Evolutionary conservation across 2,797 vertebrate genomes (phyloP), one percentile per base, ranked within the genome.

Genomic region (Rhinichthys osculus): DNA sequence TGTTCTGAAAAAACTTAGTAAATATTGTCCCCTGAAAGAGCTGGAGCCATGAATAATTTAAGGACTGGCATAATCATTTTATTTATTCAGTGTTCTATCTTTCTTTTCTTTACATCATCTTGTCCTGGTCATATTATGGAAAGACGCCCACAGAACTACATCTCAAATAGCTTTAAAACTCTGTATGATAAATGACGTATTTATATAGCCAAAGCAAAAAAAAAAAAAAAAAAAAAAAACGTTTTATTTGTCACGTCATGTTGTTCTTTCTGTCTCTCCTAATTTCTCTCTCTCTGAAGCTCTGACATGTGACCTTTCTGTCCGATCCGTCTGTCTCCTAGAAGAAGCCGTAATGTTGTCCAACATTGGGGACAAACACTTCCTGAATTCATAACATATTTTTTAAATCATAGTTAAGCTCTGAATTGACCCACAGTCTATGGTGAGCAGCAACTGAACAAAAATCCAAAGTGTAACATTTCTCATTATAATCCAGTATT

Each of bases 241-340:
- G 30, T 52, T 81, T 5, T 35, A n/a, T 69, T 38, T 81, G 30
- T 54, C 44, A 50, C 4, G 13, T 70, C n/a, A 66, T 47, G 10
- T 76, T 77, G 44, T 30, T 83, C 7, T 67, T 80, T 67, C 77
- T 19, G 62, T 66, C 10, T 23, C 17, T 80, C 42, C 42, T 35
- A 16, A 67, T 67, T 35, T 80, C 1, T 14, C 3, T 16, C 21
- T 47, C 23, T 33, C 54, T 47, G 23, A 40, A 54, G 33, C 11
- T 42, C 35, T 84, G 64, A 77, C 62, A 54, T 59, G 38, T 87
- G 50, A 81, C 72, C 40, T 81, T 81, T 81, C 70, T 76, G 69
- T 83, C 67, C 7, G 19, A 73, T 52, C 52, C 7, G 0, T 67
- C 81, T 71, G 40, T 83, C 4, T 54, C 17, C 16, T 38, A 33